Conservation (phyloP, 2,888 invertebrate species). For the Nebria brevicollis region DNA sequence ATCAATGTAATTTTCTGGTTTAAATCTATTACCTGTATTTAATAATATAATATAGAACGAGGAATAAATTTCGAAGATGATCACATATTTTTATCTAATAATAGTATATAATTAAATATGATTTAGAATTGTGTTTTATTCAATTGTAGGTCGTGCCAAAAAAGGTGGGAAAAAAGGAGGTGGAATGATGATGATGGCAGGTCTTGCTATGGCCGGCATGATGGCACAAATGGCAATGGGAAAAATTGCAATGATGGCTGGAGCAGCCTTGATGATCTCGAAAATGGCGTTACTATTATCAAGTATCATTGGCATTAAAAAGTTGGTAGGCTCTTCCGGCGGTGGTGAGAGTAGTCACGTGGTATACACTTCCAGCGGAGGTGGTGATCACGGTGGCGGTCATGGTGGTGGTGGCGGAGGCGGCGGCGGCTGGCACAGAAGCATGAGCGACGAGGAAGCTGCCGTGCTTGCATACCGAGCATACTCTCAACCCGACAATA, state of each 20-base stretch:
- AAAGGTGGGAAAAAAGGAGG: slow-evolving; percentile 57
- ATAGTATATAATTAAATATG: not conserved
- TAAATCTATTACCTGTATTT: too few species aligned
- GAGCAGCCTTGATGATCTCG: slow-evolving; percentile 73
- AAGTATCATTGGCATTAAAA: slow-evolving; percentile 72
- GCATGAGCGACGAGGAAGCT: slow-evolving; percentile 50
- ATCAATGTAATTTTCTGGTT: too few species aligned
- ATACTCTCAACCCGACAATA: slow-evolving; percentile 44
- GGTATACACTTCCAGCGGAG: slow-evolving; percentile 62
- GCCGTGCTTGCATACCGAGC: slow-evolving; percentile 53
- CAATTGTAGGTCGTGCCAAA: slow-evolving; percentile 50
- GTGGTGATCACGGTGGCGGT: slow-evolving; percentile 58
- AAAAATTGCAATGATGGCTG: slow-evolving; percentile 74
- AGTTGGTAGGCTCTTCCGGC: slow-evolving; percentile 65
- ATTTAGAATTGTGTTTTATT: not conserved
- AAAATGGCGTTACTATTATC: slow-evolving; percentile 73
- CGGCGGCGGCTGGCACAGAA: slow-evolving; percentile 63
- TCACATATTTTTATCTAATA: too few species aligned
- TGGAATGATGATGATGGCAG: slow-evolving; percentile 69
- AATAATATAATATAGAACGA: too few species aligned
- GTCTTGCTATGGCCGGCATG: slow-evolving; percentile 71
- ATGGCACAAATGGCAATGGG: slow-evolving; percentile 74
- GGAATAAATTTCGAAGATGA: too few species aligned
- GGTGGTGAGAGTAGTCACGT: slow-evolving; percentile 65
- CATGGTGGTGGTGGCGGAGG: slow-evolving; percentile 52